A percentile compares a stretch with the other conserved stretches of the same genome.
These are phyloP conservation scores for Teleogryllus occipitalis DNA, from an alignment of 1,140 invertebrate species.

Conservation along the genomic window DNA sequence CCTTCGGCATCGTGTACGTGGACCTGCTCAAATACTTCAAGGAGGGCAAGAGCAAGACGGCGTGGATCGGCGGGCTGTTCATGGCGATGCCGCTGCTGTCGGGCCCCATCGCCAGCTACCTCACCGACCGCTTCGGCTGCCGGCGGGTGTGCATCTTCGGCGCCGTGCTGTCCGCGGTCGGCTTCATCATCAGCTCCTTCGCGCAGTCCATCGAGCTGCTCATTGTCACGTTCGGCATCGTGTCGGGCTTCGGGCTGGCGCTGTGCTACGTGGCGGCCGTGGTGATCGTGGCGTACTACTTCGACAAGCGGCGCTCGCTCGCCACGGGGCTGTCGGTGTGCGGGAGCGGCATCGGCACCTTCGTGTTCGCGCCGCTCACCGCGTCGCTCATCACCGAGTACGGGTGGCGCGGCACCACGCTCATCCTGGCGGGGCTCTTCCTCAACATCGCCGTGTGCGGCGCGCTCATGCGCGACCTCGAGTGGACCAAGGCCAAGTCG, in stretches of 20 bases:
- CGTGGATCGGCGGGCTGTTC: constrained; percentile 82
- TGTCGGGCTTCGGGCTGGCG: constrained; percentile 79
- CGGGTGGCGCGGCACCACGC: constrained; percentile 65
- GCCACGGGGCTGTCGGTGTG: constrained; percentile 86
- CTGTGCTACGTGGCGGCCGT: constrained; percentile 82
- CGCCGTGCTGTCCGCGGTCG: constrained; percentile 62
- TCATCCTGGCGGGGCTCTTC: constrained; percentile 54
- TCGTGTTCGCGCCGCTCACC: constrained; percentile 83
- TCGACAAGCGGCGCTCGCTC: constrained; percentile 82
- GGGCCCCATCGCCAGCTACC: constrained; percentile 78
- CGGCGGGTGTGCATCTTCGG: constrained; percentile 71
- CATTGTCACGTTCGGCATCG: constrained; percentile 75
- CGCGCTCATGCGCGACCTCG: constrained; percentile 70
- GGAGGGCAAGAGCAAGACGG: constrained; percentile 74
- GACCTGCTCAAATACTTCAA: constrained; percentile 73
- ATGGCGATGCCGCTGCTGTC: constrained; percentile 81
- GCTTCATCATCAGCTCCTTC: constrained; percentile 75
- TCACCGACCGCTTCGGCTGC: constrained; percentile 78
- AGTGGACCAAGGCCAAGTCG: constrained; percentile 53
- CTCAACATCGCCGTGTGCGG: constrained; percentile 83
- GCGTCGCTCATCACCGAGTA: constrained; percentile 67
- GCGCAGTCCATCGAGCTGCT: constrained; percentile 67
- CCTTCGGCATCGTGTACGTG: constrained; percentile 74
- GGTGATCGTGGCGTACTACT: constrained; percentile 93
- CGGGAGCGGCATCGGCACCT: constrained; percentile 82